phyloP scores from a whole-genome alignment of 2,797 vertebrate genomes.

The Pachyuromys duprasi region DNA sequence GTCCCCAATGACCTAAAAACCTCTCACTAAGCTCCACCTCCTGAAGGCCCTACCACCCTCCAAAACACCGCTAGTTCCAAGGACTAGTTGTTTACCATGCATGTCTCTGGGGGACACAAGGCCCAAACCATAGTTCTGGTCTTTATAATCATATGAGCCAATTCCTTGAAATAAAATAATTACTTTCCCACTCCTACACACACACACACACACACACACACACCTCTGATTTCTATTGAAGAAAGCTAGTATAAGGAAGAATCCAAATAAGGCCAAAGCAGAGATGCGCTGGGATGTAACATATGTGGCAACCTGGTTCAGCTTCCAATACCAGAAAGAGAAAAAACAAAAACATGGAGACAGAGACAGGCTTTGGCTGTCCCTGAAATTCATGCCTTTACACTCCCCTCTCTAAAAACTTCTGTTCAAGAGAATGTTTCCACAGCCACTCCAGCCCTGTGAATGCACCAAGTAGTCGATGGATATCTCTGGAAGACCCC shows the following conservation, averaged over 20 bases:
- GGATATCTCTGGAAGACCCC: background rate
- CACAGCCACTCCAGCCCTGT: background rate
- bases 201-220: too few relatives aligned
- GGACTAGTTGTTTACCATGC: background rate
- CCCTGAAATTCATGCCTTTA: too few relatives aligned
- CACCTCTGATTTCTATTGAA: background rate
- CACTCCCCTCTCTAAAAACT: background rate
- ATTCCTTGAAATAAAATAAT: background rate
- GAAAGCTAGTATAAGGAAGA: background rate
- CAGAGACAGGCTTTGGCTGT: background rate
- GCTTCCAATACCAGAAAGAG: background rate
- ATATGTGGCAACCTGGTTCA: background rate
- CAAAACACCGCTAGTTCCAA: background rate
- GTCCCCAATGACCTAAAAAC: background rate
- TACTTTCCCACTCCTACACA: accelerated
- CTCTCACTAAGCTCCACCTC: background rate
- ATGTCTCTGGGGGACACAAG: background rate
- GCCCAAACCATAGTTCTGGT: background rate
- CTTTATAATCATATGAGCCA: background rate
- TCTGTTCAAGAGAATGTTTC: background rate
- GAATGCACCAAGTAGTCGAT: background rate
- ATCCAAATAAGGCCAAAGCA: background rate
- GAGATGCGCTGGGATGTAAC: background rate
- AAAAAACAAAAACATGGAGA: background rate
- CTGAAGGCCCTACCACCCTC: background rate